Percentiles rank a stretch among this genome's conserved stretches.
Evolutionary conservation across 2,797 vertebrate genomes (phyloP).

Genomic region (Phalloptychus januarius): DNA sequence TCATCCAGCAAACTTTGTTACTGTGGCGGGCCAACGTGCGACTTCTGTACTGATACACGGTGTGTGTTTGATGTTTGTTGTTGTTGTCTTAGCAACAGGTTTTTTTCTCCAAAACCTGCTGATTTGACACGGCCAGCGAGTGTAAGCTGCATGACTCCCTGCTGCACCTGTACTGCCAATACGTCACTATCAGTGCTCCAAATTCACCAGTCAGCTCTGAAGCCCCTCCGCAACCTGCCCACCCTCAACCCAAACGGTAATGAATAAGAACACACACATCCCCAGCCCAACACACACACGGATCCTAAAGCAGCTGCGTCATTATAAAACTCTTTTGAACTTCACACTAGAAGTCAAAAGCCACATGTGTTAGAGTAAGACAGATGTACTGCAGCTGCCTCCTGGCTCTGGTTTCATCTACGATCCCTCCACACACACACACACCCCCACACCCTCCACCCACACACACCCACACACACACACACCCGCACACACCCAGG

Average conservation of each 20-base stretch:
- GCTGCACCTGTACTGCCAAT: constrained; percentile 48
- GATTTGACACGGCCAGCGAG: not conserved
- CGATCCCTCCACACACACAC: constrained; percentile 25
- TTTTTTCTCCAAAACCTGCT: not conserved
- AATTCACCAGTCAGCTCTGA: constrained; percentile 61
- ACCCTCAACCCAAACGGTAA: constrained; percentile 36
- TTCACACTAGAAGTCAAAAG: constrained; percentile 84
- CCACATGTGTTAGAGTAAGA: constrained; percentile 83
- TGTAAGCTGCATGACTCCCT: constrained; percentile 17
- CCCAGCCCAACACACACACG: constrained; percentile 44
- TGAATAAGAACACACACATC: constrained; percentile 30
- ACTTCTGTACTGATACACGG: not conserved
- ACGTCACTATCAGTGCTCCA: constrained; percentile 32
- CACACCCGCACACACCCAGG: not conserved
- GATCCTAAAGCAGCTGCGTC: constrained; percentile 80
- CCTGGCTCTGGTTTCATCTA: constrained; percentile 72
- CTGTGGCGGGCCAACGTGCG: too few species aligned
- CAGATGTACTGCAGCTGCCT: constrained; percentile 85
- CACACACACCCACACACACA: not conserved
- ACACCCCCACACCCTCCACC: not conserved
- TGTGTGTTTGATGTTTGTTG: not conserved
- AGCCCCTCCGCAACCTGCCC: constrained; percentile 30
- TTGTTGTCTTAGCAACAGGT: not conserved
- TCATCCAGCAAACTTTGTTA: too few species aligned
- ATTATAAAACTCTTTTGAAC: constrained; percentile 86